A percentile compares a stretch with the other conserved stretches of the same genome.
Conservation (phyloP, 2,113 vertebrate genomes). For the Hypomesus transpacificus region DNA sequence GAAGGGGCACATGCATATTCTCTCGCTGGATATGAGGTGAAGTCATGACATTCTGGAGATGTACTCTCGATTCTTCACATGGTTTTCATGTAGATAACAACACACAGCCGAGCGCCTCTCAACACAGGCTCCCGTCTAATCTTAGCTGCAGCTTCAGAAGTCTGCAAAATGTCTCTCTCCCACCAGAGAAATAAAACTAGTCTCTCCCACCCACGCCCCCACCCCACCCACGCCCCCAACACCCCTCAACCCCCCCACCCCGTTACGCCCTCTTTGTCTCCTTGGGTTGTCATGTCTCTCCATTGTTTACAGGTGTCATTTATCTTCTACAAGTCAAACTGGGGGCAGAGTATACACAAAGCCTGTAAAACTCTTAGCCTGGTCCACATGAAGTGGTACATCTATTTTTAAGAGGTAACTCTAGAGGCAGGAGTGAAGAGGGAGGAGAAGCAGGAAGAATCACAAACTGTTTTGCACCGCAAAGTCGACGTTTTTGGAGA, state of each 20-base stretch:
- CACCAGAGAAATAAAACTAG: neutral
- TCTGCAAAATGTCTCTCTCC: slow-evolving; percentile 57
- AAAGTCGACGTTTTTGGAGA: slow-evolving; percentile 1
- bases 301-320: slow-evolving; percentile 49
- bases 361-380: slow-evolving; percentile 34
- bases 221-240: slow-evolving; percentile 10
- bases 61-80: too few relatives aligned
- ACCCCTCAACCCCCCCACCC: slow-evolving; percentile 24
- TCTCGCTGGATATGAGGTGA: too few relatives aligned
- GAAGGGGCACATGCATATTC: too few relatives aligned
- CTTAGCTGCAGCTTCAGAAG: slow-evolving; percentile 41
- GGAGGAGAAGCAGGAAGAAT: slow-evolving; percentile 31
- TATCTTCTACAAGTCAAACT: slow-evolving; percentile 49
- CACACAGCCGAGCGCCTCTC: slow-evolving; percentile 55
- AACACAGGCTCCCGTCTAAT: slow-evolving; percentile 43
- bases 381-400: slow-evolving; percentile 25
- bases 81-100: too few relatives aligned
- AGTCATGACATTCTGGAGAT: too few relatives aligned
- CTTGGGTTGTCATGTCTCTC: slow-evolving; percentile 27
- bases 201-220: neutral
- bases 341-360: slow-evolving; percentile 28
- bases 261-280: too few relatives aligned
- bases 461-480: slow-evolving; percentile 21
- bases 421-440: slow-evolving; percentile 11
- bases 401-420: slow-evolving; percentile 41